Conservation (phyloP, 2,888 invertebrate genomes). For the Sepiola atlantica region DNA sequence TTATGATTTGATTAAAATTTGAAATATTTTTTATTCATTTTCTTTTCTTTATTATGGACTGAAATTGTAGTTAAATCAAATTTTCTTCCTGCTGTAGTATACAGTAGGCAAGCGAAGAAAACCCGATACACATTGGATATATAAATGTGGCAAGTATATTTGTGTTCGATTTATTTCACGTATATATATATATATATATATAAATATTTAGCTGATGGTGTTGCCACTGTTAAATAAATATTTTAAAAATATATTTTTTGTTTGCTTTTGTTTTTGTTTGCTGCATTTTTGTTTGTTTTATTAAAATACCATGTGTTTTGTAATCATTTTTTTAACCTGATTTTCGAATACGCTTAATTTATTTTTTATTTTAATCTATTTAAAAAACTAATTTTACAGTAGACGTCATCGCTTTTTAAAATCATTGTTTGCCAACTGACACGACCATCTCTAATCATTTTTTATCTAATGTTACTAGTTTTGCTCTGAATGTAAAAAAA, state of each 20-base stretch:
- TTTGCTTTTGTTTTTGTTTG: background rate
- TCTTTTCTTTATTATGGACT: background rate
- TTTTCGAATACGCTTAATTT: background rate
- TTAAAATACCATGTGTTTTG: background rate
- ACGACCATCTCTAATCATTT: no score
- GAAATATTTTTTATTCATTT: background rate
- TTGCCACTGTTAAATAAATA: conserved; percentile 32
- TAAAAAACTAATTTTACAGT: background rate
- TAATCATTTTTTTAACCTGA: background rate
- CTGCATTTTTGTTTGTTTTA: background rate
- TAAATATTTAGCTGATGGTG: background rate
- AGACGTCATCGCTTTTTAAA: no score
- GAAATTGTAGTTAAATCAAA: background rate
- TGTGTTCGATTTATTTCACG: background rate
- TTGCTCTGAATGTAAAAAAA: no score
- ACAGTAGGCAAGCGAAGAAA: background rate
- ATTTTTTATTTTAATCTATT: background rate
- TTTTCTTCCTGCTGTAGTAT: no score
- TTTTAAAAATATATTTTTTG: background rate
- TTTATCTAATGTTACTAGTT: no score
- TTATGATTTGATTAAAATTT: background rate
- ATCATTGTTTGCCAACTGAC: no score
- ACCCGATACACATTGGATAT: background rate
- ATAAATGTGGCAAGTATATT: conserved; percentile 18
- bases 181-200: background rate